Evolutionary conservation across 2,888 invertebrate species (phyloP).

Genomic region (Harpalus rufipes): DNA sequence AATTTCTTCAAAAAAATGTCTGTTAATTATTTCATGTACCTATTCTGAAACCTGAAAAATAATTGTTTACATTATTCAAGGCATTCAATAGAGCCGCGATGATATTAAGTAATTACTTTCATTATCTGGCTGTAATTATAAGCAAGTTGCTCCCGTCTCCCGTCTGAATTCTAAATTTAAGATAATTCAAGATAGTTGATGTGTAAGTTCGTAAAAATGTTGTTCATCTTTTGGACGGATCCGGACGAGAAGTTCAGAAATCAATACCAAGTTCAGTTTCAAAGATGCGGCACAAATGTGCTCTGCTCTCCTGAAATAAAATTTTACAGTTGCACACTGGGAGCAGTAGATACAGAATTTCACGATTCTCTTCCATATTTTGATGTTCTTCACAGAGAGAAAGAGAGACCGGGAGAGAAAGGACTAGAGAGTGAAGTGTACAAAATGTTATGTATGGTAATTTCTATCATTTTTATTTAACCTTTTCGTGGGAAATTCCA

Average conservation of each 20-base stretch:
- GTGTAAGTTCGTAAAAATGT: conserved; percentile 48
- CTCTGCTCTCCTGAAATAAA: conserved; percentile 54
- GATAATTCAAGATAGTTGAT: conserved; percentile 40
- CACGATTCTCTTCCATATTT: conserved; percentile 45
- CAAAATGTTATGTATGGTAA: conserved; percentile 6
- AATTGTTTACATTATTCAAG: too few relatives aligned
- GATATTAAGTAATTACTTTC: conserved; percentile 14
- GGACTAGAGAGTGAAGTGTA: background rate
- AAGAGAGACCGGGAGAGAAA: too few relatives aligned
- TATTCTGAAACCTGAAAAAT: too few relatives aligned
- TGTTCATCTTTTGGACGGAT: conserved; percentile 57
- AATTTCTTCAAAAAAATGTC: too few relatives aligned
- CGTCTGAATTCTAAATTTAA: background rate
- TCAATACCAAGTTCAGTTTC: conserved; percentile 59
- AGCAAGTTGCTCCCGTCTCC: background rate
- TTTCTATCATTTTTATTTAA: background rate
- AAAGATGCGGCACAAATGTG: conserved; percentile 58
- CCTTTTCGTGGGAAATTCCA: background rate
- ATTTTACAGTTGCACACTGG: conserved; percentile 52
- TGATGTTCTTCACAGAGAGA: conserved; percentile 14
- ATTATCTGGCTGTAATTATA: background rate
- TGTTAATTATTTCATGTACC: too few relatives aligned
- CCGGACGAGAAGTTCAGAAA: conserved; percentile 55
- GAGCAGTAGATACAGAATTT: conserved; percentile 51
- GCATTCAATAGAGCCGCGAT: background rate